These are phyloP conservation scores for Conus betulinus DNA, from an alignment of 1,140 invertebrate species.

Conservation along the genomic window DNA sequence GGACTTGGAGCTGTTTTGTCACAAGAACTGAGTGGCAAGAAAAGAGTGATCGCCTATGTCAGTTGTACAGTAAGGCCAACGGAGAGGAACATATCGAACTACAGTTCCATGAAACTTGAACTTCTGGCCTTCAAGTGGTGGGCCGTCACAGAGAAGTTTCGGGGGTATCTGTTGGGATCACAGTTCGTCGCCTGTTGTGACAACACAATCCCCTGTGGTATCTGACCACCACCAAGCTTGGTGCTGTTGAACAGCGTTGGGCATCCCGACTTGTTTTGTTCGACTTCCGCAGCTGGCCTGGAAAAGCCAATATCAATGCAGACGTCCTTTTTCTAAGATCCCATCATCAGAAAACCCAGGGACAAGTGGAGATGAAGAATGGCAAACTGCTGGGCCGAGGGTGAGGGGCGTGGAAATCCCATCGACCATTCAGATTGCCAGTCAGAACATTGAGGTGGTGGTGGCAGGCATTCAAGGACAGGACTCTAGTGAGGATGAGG, in stretches of 20 bases:
- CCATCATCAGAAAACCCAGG: no score
- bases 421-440: neutral
- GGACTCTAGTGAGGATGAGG: no score
- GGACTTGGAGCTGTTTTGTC: conserved; percentile 61
- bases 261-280: no score
- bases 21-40: conserved; percentile 48
- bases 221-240: conserved; percentile 19
- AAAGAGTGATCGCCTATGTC: conserved; percentile 43
- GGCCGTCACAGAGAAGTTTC: conserved; percentile 46
- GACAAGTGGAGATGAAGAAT: neutral
- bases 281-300: no score
- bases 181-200: conserved; percentile 28
- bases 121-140: conserved; percentile 51
- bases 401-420: neutral
- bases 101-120: conserved; percentile 35
- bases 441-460: no score
- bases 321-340: neutral
- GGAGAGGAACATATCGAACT: conserved; percentile 25
- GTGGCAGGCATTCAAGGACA: no score
- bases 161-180: conserved; percentile 27
- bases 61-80: conserved; percentile 29
- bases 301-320: no score
- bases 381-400: neutral
- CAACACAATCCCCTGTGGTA: conserved; percentile 37
- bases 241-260: conserved; percentile 14